Percentiles rank a stretch among this genome's conserved stretches.
Conservation (phyloP, 2,113 vertebrate genomes). For the Sphyrna mokarran region DNA sequence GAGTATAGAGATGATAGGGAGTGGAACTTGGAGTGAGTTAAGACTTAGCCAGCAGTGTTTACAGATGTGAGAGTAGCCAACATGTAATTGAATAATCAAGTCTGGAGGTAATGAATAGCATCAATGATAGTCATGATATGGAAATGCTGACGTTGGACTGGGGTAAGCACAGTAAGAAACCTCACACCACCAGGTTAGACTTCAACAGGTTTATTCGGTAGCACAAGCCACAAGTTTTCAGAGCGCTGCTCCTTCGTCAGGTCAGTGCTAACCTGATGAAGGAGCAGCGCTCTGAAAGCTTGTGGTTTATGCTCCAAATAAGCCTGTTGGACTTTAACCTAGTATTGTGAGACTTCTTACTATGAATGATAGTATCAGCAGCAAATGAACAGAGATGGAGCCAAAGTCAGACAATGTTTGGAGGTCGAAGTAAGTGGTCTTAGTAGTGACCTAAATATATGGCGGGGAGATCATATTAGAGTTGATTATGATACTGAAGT, state of each 20-base stretch:
- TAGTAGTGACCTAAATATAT: background rate
- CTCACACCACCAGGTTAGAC: too few relatives aligned
- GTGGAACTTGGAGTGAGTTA: background rate
- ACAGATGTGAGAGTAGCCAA: background rate
- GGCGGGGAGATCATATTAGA: background rate
- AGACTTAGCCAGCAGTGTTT: background rate
- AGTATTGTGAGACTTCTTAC: too few relatives aligned
- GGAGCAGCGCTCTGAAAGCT: too few relatives aligned
- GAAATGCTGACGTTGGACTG: too few relatives aligned
- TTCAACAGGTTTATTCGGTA: too few relatives aligned
- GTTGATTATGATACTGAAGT: background rate
- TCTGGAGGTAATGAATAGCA: background rate
- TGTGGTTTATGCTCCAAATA: too few relatives aligned
- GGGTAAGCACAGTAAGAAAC: too few relatives aligned
- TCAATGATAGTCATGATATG: background rate
- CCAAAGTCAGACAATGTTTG: background rate
- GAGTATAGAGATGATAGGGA: background rate
- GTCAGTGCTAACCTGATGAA: too few relatives aligned
- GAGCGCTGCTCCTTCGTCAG: too few relatives aligned
- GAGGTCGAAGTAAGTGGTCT: background rate
- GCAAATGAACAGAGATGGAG: background rate
- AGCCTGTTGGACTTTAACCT: too few relatives aligned
- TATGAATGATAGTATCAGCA: background rate
- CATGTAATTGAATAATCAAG: background rate
- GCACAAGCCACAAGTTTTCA: too few relatives aligned